Base-by-base conservation (phyloP, 2,797 vertebrate species). In the Gephyroberyx darwinii region DNA sequence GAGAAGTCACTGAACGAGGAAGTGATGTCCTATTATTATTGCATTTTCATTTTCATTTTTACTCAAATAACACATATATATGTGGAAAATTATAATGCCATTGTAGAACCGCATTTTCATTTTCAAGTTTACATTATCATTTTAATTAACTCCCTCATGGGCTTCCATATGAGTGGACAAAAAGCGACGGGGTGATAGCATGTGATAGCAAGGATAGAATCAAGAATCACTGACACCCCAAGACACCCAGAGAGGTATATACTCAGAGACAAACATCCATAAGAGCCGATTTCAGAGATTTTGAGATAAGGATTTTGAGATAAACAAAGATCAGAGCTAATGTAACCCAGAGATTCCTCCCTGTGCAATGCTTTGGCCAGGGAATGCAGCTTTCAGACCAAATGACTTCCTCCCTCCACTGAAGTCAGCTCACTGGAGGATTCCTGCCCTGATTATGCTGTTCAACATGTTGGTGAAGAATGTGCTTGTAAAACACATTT, bases 311-410 rank as follows among this genome's bases (percentile, higher is more conserved):
- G 77, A 56, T 3, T 10, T 20, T 67, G 80, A 69, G 66, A 77
- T 86, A 84, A 86, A 82, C 86, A 87, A 57, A 85, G 81, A 83
- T 75, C 71, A 20, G 63, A 63, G 63, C 31, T 86, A 85, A 88
- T 85, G 78, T 77, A 82, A 74, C 78, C 68, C 74, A 82, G 78
- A 78, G 72, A 77, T 77, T 77, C 63, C 77, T 62, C 58, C 70
- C 65, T 65, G 71, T 82, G 66, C 69, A 57, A 68, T 7, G 22
- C 68, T 77, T 75, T 81, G 80, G 81, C 60, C 63, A 16, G 35
- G 73, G 22, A 74, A 67, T 22, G 30, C 75, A 59, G 65, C 70
- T 86, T 74, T 74, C 66, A 47, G 64, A 67, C 65, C 61, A 82
- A 78, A 82, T 57, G 31, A 68, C 59, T 77, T 65, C 72, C 72